Percentiles rank a stretch among this genome's conserved stretches.
These are phyloP conservation scores for Panulirus ornatus DNA, from an alignment of 1,140 invertebrate species.

Conservation along the genomic window DNA sequence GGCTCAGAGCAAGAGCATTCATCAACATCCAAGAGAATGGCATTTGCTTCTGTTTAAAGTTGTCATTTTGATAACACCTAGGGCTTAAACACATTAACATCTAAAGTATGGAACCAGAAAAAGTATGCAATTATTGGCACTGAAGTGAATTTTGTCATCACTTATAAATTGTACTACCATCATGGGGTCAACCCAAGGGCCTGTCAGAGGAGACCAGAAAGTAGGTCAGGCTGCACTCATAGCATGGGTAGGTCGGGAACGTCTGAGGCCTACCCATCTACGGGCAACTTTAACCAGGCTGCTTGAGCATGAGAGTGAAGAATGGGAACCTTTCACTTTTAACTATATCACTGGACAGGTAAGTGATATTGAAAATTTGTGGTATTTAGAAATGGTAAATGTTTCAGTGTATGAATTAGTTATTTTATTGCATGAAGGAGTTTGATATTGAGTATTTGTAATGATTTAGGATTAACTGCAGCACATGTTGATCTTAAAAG, in stretches of 20 bases:
- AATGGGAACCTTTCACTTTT: constrained; percentile 48
- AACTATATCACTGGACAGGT: constrained; percentile 35
- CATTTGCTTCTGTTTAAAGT: background rate
- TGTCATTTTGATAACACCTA: background rate
- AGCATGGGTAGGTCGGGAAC: constrained; percentile 54
- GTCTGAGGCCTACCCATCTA: constrained; percentile 60
- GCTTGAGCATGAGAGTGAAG: constrained; percentile 38
- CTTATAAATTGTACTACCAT: background rate
- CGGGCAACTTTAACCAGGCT: constrained; percentile 53
- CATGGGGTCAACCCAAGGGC: constrained; percentile 18
- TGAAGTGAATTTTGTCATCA: background rate
- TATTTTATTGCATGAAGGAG: too few relatives aligned
- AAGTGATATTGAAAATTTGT: too few relatives aligned
- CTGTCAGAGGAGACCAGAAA: background rate
- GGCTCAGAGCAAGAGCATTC: background rate
- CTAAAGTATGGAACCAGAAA: background rate
- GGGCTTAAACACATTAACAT: background rate
- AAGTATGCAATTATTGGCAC: background rate
- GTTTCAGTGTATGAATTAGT: too few relatives aligned
- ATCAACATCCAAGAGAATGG: background rate
- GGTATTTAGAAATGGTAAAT: too few relatives aligned
- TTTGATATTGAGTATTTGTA: too few relatives aligned
- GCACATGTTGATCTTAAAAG: too few relatives aligned
- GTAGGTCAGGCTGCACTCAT: background rate
- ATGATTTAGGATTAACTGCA: too few relatives aligned